A percentile compares a stretch with the other conserved stretches of the same genome.
Conservation (phyloP, 2,113 vertebrate genomes). For the Scopus umbretta region DNA sequence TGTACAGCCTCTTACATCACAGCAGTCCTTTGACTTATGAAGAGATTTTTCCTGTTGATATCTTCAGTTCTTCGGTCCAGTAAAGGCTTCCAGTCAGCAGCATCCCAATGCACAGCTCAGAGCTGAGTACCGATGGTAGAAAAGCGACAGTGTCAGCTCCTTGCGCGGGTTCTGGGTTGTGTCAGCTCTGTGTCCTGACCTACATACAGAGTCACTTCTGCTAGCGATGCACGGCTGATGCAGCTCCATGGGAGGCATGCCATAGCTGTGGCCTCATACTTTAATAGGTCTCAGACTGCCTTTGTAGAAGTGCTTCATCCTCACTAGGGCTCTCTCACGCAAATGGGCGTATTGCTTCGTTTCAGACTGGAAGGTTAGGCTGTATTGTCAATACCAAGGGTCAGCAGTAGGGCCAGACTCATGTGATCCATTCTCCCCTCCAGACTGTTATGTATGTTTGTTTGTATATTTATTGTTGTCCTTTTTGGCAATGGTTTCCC, state of each 20-base stretch:
- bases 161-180: neutral
- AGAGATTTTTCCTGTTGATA: neutral
- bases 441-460: neutral
- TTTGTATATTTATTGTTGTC: neutral
- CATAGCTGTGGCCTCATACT: neutral
- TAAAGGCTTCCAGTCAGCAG: neutral
- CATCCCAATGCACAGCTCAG: neutral
- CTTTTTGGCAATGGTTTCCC: neutral
- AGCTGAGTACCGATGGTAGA: neutral
- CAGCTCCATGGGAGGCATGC: neutral
- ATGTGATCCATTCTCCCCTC: neutral
- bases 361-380: neutral
- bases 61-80: accelerated
- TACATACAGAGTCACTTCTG: neutral
- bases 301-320: neutral
- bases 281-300: neutral
- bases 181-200: neutral
- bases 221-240: accelerated
- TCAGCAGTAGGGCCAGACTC: neutral
- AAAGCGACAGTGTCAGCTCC: neutral
- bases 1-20: neutral
- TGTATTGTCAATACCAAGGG: neutral
- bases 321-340: neutral
- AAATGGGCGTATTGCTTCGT: neutral
- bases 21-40: neutral